phyloP scores from a whole-genome alignment of 1,140 invertebrate species.

The Calephelis nemesis region DNA sequence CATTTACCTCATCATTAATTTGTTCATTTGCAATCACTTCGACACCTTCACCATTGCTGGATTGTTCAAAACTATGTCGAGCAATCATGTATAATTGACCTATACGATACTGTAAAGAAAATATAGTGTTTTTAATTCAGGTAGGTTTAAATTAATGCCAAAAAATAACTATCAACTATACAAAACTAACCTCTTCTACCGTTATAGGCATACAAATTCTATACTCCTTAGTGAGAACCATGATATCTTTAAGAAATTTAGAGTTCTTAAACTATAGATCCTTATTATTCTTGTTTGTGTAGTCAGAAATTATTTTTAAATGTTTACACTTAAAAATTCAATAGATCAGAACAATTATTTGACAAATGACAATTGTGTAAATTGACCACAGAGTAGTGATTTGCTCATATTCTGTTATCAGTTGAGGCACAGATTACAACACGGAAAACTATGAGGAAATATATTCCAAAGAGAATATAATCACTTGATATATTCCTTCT shows the following conservation, averaged over 20 bases:
- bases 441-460: no score
- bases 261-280: no score
- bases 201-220: constrained; percentile 95
- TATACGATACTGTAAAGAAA: constrained; percentile 88
- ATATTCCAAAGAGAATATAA: no score
- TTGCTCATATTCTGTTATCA: no score
- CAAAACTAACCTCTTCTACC: constrained; percentile 88
- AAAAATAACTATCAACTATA: constrained; percentile 15
- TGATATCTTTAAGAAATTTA: constrained; percentile 41
- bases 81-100: constrained; percentile 97
- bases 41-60: constrained; percentile 93
- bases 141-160: constrained; percentile 23
- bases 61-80: constrained; percentile 94
- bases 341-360: no score
- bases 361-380: no score
- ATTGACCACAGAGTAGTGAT: no score
- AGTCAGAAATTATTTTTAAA: no score
- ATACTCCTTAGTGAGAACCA: constrained; percentile 93
- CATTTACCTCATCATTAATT: constrained; percentile 89
- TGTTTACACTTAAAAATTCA: no score
- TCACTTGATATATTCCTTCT: no score
- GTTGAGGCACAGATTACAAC: no score
- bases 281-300: no score
- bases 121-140: constrained; percentile 31
- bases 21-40: constrained; percentile 92